A percentile compares a stretch with the other conserved stretches of the same genome.
Conservation (phyloP, 2,888 invertebrate species). For the Pristionchus japonicus region DNA sequence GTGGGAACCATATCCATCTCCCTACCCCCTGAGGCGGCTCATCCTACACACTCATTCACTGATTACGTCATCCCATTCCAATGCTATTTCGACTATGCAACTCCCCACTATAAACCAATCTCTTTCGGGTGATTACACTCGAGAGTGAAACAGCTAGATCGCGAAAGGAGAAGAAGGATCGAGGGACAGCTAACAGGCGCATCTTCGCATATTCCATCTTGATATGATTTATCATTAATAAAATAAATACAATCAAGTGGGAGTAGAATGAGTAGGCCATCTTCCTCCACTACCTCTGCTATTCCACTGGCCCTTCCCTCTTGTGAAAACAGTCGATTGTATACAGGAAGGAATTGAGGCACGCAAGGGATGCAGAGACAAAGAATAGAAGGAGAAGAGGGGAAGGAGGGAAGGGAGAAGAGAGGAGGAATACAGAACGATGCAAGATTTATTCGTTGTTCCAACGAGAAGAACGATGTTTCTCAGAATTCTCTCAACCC, state of each 20-base stretch:
- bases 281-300: not conserved
- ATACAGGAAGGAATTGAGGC: slow-evolving; percentile 26
- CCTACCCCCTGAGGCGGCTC: not conserved
- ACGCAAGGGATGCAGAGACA: slow-evolving; percentile 12
- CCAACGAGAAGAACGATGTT: not conserved
- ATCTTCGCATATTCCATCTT: not conserved
- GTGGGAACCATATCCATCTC: not conserved
- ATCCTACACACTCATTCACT: not conserved
- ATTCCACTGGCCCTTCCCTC: not conserved
- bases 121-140: not conserved
- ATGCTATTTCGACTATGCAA: not conserved
- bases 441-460: not conserved
- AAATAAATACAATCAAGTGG: not conserved
- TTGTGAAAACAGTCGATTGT: slow-evolving; percentile 11
- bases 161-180: not conserved
- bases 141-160: not conserved
- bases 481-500: not conserved
- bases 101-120: slow-evolving; percentile 20
- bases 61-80: not conserved
- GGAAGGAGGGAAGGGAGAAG: not conserved
- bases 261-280: not conserved
- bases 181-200: not conserved
- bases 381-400: not conserved
- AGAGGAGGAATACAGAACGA: not conserved
- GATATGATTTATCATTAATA: not conserved